Evolutionary conservation across 2,113 vertebrate species (phyloP), one percentile per base, ranked within the genome.

Genomic region (Struthio camelus): DNA sequence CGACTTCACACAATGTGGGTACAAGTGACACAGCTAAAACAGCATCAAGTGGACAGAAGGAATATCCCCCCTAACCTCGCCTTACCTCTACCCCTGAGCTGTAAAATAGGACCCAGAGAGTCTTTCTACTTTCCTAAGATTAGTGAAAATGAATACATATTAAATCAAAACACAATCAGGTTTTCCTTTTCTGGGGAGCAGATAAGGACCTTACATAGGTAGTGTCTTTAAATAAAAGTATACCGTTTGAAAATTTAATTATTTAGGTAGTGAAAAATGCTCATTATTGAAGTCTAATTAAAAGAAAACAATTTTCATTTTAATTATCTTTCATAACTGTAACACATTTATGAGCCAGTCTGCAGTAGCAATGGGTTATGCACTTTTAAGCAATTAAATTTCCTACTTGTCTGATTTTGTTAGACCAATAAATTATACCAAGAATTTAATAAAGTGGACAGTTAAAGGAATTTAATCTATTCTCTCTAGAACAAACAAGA

Each of bases 401-500:
- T 97, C 95, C 87, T 97, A 93, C 93, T 97, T 95, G 95, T 93
- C 94, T 97, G 95, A 98, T 98, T 98, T 97, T 97, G 97, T 98
- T 98, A 97, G 62, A 96, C 93, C 96, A 97, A 98, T 97, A 97
- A 98, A 98, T 98, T 98, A 98, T 93, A 97, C 91, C 56, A 97
- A 75, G 95, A 97, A 98, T 97, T 98, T 98, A 98, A 98, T 98
- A 97, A 98, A 98, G 96, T 98, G 96, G 97, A 97, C 96, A 97
- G 96, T 97, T 97, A 98, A 97, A 96, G 95, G 88, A 84, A 97
- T 97, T 98, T 97, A 97, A 98, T 98, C 97, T 98, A 95, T 97
- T 95, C 80, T 97, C 95, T 96, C 97, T 87, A 97, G 93, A 96
- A 97, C 95, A 98, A 98, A 97, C 95, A 98, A 98, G 95, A 98